Base-by-base conservation (phyloP, 1,140 invertebrate genomes). In the Drosophila athabasca region DNA sequence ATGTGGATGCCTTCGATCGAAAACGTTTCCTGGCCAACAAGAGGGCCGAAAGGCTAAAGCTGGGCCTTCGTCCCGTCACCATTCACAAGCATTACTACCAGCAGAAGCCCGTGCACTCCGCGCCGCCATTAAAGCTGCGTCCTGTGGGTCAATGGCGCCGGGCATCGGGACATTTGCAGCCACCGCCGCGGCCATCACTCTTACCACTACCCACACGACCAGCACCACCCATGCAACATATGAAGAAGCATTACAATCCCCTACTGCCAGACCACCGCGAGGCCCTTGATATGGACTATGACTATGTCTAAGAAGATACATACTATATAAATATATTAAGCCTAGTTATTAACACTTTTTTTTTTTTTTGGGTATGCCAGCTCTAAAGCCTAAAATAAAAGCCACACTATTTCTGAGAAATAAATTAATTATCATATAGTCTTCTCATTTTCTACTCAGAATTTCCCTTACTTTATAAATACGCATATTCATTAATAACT, bases 31-130 rank as follows among this genome's bases (percentile, higher is more conserved):
- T 72, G 48, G 90, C 82, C 53, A 62, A 84, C 8, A 80, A 62
- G 22, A 75, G 70, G 6, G 82, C 65, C 6, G 74, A 91, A 51
- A 74, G 60, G 35, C 62, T 88, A 5, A 90, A 78, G 24, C 54
- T 90, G 0, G 60, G 48, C 5, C 64, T 81, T 6, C 65, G 85
- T 0, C 90, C 90, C 0, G 87, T 91, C 8, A 91, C 90, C 17
- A 91, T 91, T 8, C 90, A 91, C 55, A 91, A 91, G 52, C 90
- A 91, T 26, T 91, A 71, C 26, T 91, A 91, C 54, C 82, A 90
- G n/a, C 75, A 91, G 35, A 77, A 53, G 46, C 84, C 81, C 13
- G 67, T 75, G 6, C 65, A 66, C 15, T 81, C 89, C 0, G 62
- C 71, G 0, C 77, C 83, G 1, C 79, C 84, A 0, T 53, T 72